Base-by-base conservation (phyloP, 2,888 invertebrate genomes). In the Coenonympha glycerion region DNA sequence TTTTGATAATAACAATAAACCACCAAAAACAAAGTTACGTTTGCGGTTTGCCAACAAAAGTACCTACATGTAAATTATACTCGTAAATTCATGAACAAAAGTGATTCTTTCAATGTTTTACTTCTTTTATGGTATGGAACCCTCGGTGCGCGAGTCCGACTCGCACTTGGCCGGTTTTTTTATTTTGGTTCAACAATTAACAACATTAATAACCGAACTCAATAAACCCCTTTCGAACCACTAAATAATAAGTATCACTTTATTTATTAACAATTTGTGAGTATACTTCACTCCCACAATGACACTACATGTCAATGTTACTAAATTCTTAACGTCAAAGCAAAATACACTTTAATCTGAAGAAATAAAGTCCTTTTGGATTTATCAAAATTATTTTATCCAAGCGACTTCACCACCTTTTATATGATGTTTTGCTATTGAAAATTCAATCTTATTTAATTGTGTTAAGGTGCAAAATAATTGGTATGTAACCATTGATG, bases 191-290 rank as follows among this genome's bases (percentile, higher is more conserved):
- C 28, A 9, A 11, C 24, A 26, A 26, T 16, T 41, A 22, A 37
- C 22, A 11, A 21, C 6, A 22, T 22, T 13, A 39, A 39, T 13
- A 39, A 13, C 19, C 19, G 18, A 41, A 41, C 11, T 6, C 16
- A 22, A 22, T 3, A 6, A 44, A 49, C 28, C 26, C 28, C 28
- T 41, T 19, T 24, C 39, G 15, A 39, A 15, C 24, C 15, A 39
- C 28, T 6, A 30, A 44, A 21, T 21, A 46, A 30, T 15, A 39
- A 53, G 50, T 53, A 53, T 53, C 53, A 47, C 50, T 53, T 47
- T 50, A 50, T 53, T 53, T 53, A 53, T 53, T 53, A 53, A 50
- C 53, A 50, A 49, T 53, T 50, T 34, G 24, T 18, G 22, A 51
- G 51, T 47, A 18, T 18, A 30, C 51, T 51, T 47, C 30, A 51